Evolutionary conservation across 2,888 invertebrate genomes (phyloP).

Genomic region (Marasmarcha lunaedactyla): DNA sequence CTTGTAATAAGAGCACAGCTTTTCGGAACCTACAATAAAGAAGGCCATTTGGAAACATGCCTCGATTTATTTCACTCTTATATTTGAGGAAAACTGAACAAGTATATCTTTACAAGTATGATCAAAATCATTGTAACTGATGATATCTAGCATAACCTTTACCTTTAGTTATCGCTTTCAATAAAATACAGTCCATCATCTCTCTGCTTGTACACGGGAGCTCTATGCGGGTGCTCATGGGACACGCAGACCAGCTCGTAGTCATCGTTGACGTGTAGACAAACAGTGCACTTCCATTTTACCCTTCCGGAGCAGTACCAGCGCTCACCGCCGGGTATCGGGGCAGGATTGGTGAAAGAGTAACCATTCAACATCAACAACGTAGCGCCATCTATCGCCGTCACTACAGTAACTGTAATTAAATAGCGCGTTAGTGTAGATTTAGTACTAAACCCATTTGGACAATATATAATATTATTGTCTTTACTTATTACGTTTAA

Average conservation of each 20-base stretch:
- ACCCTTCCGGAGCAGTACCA: constrained; percentile 57
- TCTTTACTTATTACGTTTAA: too few species aligned
- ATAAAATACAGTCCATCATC: constrained; percentile 35
- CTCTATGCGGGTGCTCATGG: constrained; percentile 43
- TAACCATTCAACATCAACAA: constrained; percentile 55
- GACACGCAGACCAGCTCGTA: constrained; percentile 56
- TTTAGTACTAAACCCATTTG: too few species aligned
- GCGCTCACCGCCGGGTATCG: constrained; percentile 49
- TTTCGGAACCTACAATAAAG: too few species aligned
- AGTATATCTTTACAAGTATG: too few species aligned
- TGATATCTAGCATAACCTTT: too few species aligned
- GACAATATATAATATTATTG: too few species aligned
- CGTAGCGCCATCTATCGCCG: constrained; percentile 52
- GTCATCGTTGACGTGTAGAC: constrained; percentile 56
- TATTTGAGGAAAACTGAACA: too few species aligned
- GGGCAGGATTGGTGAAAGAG: constrained; percentile 52
- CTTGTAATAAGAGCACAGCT: too few species aligned
- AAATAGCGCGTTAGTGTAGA: constrained; percentile 3
- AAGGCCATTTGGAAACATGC: too few species aligned
- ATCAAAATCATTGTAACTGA: too few species aligned
- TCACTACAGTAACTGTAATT: constrained; percentile 55
- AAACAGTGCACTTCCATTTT: constrained; percentile 46
- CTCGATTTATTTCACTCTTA: too few species aligned
- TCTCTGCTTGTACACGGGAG: constrained; percentile 45
- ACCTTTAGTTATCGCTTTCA: too few species aligned